Evolutionary conservation across 2,888 invertebrate species (phyloP), one percentile per base, ranked within the genome.

Genomic region (Acrobasis repandana): DNA sequence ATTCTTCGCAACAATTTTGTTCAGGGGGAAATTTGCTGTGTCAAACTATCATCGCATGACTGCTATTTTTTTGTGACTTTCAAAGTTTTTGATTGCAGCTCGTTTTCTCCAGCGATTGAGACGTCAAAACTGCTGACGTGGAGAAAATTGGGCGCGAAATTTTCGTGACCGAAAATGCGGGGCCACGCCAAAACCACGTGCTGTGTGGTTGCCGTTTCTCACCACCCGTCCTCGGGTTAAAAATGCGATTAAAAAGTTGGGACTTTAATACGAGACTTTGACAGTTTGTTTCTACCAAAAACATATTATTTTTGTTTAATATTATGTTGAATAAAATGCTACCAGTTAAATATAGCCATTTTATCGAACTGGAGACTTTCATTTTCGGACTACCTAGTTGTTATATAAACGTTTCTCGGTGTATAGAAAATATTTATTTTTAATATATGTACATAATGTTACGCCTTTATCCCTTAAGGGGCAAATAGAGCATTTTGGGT

Each of bases 111-210:
- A 77, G 69, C 83, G 84, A 90, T 88, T 85, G 86, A 90, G 85
- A 83, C 79, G 86, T 90, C 88, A 89, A 80, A 77, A 71, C 69
- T 62, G 75, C 71, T 86, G 89, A 87, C 88, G 83, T 76, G 76
- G 79, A 73, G 83, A 82, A 87, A 89, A 89, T 90, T 90, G 83
- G 87, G 82, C 88, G 84, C 81, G 82, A 89, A 86, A 85, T 80
- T 80, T 82, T 82, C 84, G 85, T 86, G 84, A 88, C 83, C 77
- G 76, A 83, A 86, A 86, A 83, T 74, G 70, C 63, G 75, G 56
- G 68, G 65, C 63, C 65, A 36, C 78, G 90, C 81, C 86, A 88
- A 75, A 82, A 75, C 76, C 91, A 88, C 83, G 81, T 85, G 91
- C 66, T 75, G 68, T 69, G 77, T 71, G 82, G 83, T 75, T 68